A percentile compares a stretch with the other conserved stretches of the same genome.
phyloP scores from a whole-genome alignment of 2,888 invertebrate species.

The Mythimna vitellina region DNA sequence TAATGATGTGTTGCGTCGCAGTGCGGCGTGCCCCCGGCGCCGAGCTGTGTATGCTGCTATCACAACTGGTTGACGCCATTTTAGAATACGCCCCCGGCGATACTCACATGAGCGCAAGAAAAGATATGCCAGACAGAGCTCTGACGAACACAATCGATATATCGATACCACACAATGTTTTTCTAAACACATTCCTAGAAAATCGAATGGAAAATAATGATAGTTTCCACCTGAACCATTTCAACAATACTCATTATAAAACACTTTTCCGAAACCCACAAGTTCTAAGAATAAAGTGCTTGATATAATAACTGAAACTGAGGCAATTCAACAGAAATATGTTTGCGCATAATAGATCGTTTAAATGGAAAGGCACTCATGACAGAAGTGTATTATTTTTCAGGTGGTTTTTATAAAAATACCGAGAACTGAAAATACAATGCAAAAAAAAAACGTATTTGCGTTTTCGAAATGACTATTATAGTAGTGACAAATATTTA shows the following conservation, averaged over 20 bases:
- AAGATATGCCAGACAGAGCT: slow-evolving; percentile 20
- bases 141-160: slow-evolving; percentile 13
- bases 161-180: neutral
- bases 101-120: slow-evolving; percentile 20
- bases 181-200: neutral
- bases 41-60: slow-evolving; percentile 61
- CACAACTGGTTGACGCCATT: slow-evolving; percentile 65
- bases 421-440: slow-evolving; percentile 14
- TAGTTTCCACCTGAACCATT: neutral
- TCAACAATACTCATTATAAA: neutral
- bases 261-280: neutral
- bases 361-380: slow-evolving; percentile 10
- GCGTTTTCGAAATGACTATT: neutral
- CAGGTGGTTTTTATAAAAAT: slow-evolving; percentile 6
- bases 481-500: neutral
- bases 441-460: slow-evolving; percentile 1
- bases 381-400: neutral
- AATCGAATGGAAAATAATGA: neutral
- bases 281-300: neutral
- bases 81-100: slow-evolving; percentile 63
- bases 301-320: slow-evolving; percentile 1
- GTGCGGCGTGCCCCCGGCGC: slow-evolving; percentile 74
- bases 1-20: slow-evolving; percentile 85
- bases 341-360: neutral
- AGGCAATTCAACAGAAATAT: slow-evolving; percentile 3